These are phyloP conservation scores for Platichthys stellatus DNA, from an alignment of 2,113 vertebrate species.

Conservation along the genomic window DNA sequence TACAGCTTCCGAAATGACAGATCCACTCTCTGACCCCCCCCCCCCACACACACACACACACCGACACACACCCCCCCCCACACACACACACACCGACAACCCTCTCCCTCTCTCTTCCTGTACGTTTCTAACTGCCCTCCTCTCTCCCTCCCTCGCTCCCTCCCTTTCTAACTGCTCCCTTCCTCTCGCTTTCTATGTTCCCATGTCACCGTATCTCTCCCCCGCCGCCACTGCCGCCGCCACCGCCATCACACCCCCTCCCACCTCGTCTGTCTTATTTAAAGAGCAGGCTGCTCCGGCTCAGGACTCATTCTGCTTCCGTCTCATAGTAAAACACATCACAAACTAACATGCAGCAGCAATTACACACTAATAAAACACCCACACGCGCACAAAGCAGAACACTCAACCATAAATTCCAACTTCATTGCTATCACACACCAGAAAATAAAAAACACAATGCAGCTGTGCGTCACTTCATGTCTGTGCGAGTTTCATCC, in stretches of 20 bases:
- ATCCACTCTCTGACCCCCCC: conserved; percentile 56
- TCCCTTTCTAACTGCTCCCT: conserved; percentile 48
- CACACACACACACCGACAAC: too few relatives aligned
- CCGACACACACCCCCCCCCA: neutral
- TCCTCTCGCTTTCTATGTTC: conserved; percentile 28
- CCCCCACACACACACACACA: neutral
- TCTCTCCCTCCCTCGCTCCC: conserved; percentile 21
- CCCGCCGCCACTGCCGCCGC: conserved; percentile 5
- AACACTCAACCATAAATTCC: neutral
- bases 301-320: conserved; percentile 63
- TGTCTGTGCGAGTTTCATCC: neutral
- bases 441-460: neutral
- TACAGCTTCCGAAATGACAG: conserved; percentile 82
- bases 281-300: conserved; percentile 65
- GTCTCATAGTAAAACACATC: conserved; percentile 58
- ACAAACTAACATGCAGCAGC: conserved; percentile 47
- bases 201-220: conserved; percentile 35
- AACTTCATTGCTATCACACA: conserved; percentile 9
- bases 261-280: conserved; percentile 62
- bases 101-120: conserved; percentile 10
- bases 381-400: neutral
- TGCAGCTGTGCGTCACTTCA: neutral
- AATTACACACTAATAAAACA: conserved; percentile 65
- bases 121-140: conserved; percentile 50
- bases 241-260: neutral